These are phyloP conservation scores for Cremastinae sp. DNA, from an alignment of 2,888 invertebrate genomes.

Conservation along the genomic window DNA sequence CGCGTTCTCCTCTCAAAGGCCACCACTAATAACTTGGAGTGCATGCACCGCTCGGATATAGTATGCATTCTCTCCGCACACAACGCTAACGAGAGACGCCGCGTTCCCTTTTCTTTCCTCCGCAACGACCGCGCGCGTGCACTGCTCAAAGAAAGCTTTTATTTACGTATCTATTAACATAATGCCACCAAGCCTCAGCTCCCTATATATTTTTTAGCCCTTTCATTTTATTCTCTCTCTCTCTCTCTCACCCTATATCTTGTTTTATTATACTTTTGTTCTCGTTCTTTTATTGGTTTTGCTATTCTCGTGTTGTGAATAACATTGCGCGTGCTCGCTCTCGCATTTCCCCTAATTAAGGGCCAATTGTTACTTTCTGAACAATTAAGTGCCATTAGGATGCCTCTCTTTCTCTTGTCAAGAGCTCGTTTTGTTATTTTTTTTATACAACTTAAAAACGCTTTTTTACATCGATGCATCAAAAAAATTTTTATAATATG, in stretches of 20 bases:
- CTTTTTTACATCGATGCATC: too few relatives aligned
- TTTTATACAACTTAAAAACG: too few relatives aligned
- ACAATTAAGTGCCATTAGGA: too few relatives aligned
- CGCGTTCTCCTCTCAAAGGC: conserved; percentile 9
- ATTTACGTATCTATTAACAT: conserved; percentile 52
- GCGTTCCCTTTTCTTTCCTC: conserved; percentile 40
- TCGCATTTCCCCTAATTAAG: too few relatives aligned
- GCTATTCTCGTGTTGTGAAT: background rate
- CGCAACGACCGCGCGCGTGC: background rate
- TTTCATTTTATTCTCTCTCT: conserved; percentile 27
- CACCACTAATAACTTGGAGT: conserved; percentile 1
- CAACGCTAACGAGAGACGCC: conserved; percentile 2
- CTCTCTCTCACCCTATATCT: conserved; percentile 52
- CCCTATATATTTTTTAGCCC: conserved; percentile 50
- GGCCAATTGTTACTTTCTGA: too few relatives aligned
- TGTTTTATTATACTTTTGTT: background rate
- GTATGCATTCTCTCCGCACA: conserved; percentile 32
- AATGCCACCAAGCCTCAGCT: conserved; percentile 43
- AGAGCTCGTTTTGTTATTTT: too few relatives aligned
- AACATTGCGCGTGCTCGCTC: too few relatives aligned
- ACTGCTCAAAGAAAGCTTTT: background rate
- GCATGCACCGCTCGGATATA: background rate
- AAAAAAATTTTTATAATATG: too few relatives aligned
- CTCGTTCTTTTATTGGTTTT: background rate
- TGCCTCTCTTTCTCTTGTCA: too few relatives aligned